phyloP scores from a whole-genome alignment of 2,888 invertebrate species.

The Melanotus villosus region DNA sequence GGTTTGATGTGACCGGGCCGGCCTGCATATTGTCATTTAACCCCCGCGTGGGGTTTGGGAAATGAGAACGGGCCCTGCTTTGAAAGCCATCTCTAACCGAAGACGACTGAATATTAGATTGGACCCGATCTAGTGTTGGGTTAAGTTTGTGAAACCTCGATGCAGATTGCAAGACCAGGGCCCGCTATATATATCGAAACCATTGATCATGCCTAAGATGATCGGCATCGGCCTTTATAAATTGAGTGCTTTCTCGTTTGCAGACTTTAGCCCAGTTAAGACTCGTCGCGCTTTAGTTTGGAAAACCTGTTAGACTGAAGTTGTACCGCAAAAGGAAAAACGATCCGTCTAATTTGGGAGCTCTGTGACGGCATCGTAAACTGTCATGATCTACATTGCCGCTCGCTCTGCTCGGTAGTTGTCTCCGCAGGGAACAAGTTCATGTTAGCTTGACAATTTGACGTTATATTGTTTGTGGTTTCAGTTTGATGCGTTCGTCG shows the following conservation, averaged over 20 bases:
- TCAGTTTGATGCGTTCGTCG: slow-evolving; percentile 45
- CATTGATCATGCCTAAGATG: too few relatives aligned
- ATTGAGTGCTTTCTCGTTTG: too few relatives aligned
- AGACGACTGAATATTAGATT: slow-evolving; percentile 34
- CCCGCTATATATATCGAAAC: too few relatives aligned
- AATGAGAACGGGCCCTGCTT: slow-evolving; percentile 27
- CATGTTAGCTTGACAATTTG: slow-evolving; percentile 46
- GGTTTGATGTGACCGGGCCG: slow-evolving; percentile 35
- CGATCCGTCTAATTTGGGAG: slow-evolving; percentile 29
- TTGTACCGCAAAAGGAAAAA: slow-evolving; percentile 2
- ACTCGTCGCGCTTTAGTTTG: too few relatives aligned
- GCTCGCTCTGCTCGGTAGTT: slow-evolving; percentile 18
- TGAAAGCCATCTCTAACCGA: slow-evolving; percentile 26
- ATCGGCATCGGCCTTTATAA: too few relatives aligned
- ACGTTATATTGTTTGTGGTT: slow-evolving; percentile 48
- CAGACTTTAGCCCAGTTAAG: too few relatives aligned
- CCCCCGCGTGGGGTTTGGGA: slow-evolving; percentile 16
- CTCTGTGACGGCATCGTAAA: slow-evolving; percentile 20
- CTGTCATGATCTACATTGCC: slow-evolving; percentile 36
- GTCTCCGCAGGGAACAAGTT: slow-evolving; percentile 34
- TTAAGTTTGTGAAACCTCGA: slow-evolving; percentile 16
- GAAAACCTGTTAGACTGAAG: too few relatives aligned
- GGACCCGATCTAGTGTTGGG: slow-evolving; percentile 17
- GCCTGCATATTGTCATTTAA: slow-evolving; percentile 41
- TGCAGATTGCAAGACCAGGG: slow-evolving; percentile 3